These are phyloP conservation scores for Silurus meridionalis DNA, from an alignment of 2,113 vertebrate species.

Conservation along the genomic window DNA sequence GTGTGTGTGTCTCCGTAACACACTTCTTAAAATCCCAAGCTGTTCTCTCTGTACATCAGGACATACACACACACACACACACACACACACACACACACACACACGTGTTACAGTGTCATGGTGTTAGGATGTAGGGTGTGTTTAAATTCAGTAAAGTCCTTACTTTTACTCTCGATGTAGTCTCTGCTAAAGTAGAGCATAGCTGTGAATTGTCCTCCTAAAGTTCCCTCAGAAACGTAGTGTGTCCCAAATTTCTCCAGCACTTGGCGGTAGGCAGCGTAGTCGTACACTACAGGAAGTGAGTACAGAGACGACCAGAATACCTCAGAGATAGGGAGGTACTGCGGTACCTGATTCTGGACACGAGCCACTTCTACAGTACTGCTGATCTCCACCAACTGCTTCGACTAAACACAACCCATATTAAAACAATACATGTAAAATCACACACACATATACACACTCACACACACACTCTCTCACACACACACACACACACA, in stretches of 20 bases:
- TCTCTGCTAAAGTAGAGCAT: conserved; percentile 77
- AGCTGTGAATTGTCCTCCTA: conserved; percentile 85
- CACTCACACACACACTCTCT: background rate
- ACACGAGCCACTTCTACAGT: conserved; percentile 89
- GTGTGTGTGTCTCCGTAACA: conserved; percentile 7
- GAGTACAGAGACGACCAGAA: conserved; percentile 86
- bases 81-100: too few species aligned
- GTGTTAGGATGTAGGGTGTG: background rate
- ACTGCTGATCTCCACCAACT: conserved; percentile 83
- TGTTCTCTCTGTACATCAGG: background rate
- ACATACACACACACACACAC: too few species aligned
- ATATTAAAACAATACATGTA: too few species aligned
- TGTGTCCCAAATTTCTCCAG: conserved; percentile 87
- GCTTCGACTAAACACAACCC: conserved; percentile 70
- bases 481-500: background rate
- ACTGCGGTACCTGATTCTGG: conserved; percentile 83
- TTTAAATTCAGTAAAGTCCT: background rate
- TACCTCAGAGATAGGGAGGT: conserved; percentile 79
- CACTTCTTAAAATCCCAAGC: conserved; percentile 21
- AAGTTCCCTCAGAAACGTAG: conserved; percentile 85
- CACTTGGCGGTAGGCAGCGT: conserved; percentile 74
- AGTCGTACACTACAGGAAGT: conserved; percentile 82
- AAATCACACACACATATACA: too few species aligned
- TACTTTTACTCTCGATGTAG: conserved; percentile 70
- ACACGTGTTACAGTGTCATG: too few species aligned